A percentile compares a stretch with the other conserved stretches of the same genome.
Evolutionary conservation across 64 coral and sea anemone genomes (phyloP).

Genomic region (Anthopleura sola): DNA sequence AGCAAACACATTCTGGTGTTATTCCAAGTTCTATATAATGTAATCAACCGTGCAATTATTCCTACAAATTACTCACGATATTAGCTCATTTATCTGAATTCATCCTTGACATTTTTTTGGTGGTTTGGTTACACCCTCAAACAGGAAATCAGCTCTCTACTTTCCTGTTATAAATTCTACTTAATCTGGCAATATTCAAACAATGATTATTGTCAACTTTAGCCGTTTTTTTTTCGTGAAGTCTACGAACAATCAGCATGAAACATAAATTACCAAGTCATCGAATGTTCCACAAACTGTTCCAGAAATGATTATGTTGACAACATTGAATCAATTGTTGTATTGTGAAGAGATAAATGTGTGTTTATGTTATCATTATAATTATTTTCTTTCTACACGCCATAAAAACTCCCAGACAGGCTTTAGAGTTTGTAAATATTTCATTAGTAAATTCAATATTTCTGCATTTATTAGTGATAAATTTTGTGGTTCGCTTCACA

Average conservation of each 20-base stretch:
- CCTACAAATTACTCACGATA: not conserved
- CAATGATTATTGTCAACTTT: not conserved
- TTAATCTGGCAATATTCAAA: not conserved
- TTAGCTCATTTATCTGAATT: not conserved
- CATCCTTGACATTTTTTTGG: not conserved
- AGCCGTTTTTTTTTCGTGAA: not conserved
- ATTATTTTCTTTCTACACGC: not conserved
- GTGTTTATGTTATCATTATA: not conserved
- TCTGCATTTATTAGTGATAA: not conserved
- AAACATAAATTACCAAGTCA: not conserved
- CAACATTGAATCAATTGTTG: not conserved
- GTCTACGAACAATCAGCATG: not conserved
- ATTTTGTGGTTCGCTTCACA: not conserved
- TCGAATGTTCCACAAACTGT: not conserved
- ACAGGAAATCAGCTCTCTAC: not conserved
- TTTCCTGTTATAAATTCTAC: not conserved
- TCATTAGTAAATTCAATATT: not conserved
- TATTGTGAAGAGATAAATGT: not conserved
- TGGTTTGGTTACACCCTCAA: not conserved
- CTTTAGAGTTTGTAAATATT: not conserved
- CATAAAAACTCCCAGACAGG: not conserved
- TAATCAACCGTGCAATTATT: slow-evolving; percentile 2
- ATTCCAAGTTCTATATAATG: not conserved
- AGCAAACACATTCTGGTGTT: not conserved
- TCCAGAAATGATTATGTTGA: not conserved